Evolutionary conservation across 2,888 invertebrate species (phyloP), one percentile per base, ranked within the genome.

Genomic region (Nomada flava): DNA sequence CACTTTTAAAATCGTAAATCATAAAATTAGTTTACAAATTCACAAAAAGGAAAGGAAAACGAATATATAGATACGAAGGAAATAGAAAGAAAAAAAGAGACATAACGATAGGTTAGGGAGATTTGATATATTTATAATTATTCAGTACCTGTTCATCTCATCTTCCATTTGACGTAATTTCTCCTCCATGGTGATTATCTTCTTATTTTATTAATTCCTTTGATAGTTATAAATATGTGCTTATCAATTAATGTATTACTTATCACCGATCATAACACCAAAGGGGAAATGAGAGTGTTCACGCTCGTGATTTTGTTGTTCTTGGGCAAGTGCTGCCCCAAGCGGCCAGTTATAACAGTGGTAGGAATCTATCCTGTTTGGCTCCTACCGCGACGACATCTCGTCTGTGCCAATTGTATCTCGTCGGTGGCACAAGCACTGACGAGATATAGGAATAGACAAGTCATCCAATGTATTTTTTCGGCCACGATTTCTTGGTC

Each of bases 131-230:
- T 50, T 69, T 44, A 20, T 44, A 63, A 75, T n/a, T 75, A 63
- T 29, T 52, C 42, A 10, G 20, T 88, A 97, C 97, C 97, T 96
- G 92, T 96, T 98, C 96, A 98, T 97, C 95, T 98, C 98, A 94
- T 98, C 98, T 94, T 98, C 98, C 96, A 98, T 98, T 94, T 97
- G 96, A 88, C 96, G 95, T 89, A 96, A 95, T 95, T 96, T 96
- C 68, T 95, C 95, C 18, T 94, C 94, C 92, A 93, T 93, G 70
- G 86, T 90, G n/a, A 68, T 70, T 3, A 9, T 44, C 15, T 59
- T 76, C 23, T 53, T 71, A 26, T 57, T 70, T 60, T n/a, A 42
- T 36, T 15, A 36, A 57, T 15, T 59, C 23, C 7, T n/a, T 60
- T 11, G 36, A 59, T 50, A 68, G n/a, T 36, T 50, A 18, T 36